Evolutionary conservation across 2,888 invertebrate species (phyloP), one percentile per base, ranked within the genome.

Genomic region (Pharmacophagus antenor): DNA sequence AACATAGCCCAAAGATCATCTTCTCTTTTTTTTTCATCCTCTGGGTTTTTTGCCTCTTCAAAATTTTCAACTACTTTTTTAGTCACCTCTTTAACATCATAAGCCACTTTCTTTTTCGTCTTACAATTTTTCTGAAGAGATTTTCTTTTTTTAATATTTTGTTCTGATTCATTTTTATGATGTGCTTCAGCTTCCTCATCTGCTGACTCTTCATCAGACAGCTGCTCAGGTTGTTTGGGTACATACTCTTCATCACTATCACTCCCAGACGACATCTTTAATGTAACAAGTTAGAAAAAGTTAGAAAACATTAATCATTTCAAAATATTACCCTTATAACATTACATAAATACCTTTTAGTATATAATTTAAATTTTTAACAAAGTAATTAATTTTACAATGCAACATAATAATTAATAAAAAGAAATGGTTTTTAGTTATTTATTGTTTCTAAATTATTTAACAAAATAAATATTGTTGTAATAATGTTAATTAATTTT

Each of bases 211-310:
- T 92, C 93, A 81, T 95, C 95, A 0, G 95, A 95, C 7, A 93
- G 84, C 63, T 92, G 85, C 73, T 94, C 94, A 54, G 92, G 92
- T 64, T 89, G 92, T 65, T 92, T 93, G 25, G 95, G 95, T 63
- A 94, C 91, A 76, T 94, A 96, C 74, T 96, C 96, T 67, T 95
- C 95, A 78, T 96, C 96, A 77, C 95, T 95, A 65, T 96, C 95
- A 66, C 94, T 94, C 58, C 93, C 94, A 15, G 94, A 94, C 15
- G 89, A 90, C 90, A 90, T 90, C 88, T 89, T 37, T 6, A 42
- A 56, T 5, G 6, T 37, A 37, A 15, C 15, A 15, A 31, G 27
- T 10, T n/a, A n/a, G 8, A 18, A 18, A 18, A 15, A 20, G 15
- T 44, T 18, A 18, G 4, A 6, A 0, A 44, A 20, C 10, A 8